phyloP scores from a whole-genome alignment of 2,113 vertebrate genomes.

The Ancistrus triradiatus region DNA sequence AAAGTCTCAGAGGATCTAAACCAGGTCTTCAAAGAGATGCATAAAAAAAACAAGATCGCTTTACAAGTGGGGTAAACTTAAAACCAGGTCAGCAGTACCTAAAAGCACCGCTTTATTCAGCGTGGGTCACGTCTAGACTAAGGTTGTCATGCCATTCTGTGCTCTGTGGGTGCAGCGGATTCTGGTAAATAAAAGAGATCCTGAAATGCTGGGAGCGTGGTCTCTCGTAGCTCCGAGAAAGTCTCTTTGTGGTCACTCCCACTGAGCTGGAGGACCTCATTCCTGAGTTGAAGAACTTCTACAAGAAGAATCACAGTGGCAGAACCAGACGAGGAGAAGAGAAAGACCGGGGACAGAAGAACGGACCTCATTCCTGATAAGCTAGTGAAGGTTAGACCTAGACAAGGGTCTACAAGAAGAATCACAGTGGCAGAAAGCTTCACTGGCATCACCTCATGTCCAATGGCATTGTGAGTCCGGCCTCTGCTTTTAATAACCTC shows the following conservation, averaged over 20 bases:
- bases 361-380: conserved; percentile 96
- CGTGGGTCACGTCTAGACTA: too few relatives aligned
- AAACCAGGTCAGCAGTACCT: not conserved
- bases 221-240: conserved; percentile 98
- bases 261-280: conserved; percentile 97
- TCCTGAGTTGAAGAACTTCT: too few relatives aligned
- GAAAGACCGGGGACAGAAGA: too few relatives aligned
- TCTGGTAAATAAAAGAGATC: conserved; percentile 99
- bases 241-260: conserved; percentile 94
- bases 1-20: conserved; percentile 99
- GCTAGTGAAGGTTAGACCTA: conserved; percentile 98
- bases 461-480: conserved; percentile 90
- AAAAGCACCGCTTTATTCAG: not conserved
- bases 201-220: conserved; percentile 97
- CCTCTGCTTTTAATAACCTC: not conserved
- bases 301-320: too few relatives aligned
- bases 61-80: conserved; percentile 85
- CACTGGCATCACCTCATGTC: conserved; percentile 99
- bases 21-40: conserved; percentile 98
- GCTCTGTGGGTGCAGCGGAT: conserved; percentile 75
- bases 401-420: conserved; percentile 99
- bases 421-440: conserved; percentile 96
- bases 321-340: too few relatives aligned
- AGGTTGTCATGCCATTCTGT: not conserved
- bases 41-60: conserved; percentile 97